phyloP scores from a whole-genome alignment of 2,888 invertebrate genomes.

The Anagyrus pseudococci region DNA sequence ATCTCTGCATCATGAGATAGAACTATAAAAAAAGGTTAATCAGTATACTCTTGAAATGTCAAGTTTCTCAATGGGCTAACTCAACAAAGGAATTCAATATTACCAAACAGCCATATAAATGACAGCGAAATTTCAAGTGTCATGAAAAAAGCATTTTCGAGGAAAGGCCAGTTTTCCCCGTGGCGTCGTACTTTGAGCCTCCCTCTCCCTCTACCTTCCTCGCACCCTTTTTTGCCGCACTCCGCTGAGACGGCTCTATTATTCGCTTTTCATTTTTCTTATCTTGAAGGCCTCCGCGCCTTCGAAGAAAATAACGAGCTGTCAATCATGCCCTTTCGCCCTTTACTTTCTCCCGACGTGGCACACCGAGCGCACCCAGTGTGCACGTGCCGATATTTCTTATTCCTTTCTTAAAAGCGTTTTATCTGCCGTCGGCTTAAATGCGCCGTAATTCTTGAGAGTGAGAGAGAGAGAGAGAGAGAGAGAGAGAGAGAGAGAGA shows the following conservation, averaged over 20 bases:
- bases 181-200: neutral
- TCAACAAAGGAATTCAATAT: no score
- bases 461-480: no score
- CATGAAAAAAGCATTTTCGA: no score
- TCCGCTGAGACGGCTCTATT: slow-evolving; percentile 14
- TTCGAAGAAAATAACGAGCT: slow-evolving; percentile 33
- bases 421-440: slow-evolving; percentile 11
- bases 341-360: neutral
- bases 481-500: no score
- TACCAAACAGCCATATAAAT: no score
- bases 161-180: no score
- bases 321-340: slow-evolving; percentile 24
- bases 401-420: slow-evolving; percentile 18
- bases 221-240: slow-evolving; percentile 9
- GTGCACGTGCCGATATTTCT: slow-evolving; percentile 7
- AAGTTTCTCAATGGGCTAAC: no score
- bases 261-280: slow-evolving; percentile 34
- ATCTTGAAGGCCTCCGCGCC: slow-evolving; percentile 18
- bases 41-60: no score
- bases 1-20: no score
- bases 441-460: neutral
- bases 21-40: no score
- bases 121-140: no score
- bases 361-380: no score
- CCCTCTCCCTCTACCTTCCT: neutral